Percentiles rank a stretch among this genome's conserved stretches.
These are phyloP conservation scores for Petromus typicus DNA, from an alignment of 2,113 vertebrate species.

Conservation along the genomic window DNA sequence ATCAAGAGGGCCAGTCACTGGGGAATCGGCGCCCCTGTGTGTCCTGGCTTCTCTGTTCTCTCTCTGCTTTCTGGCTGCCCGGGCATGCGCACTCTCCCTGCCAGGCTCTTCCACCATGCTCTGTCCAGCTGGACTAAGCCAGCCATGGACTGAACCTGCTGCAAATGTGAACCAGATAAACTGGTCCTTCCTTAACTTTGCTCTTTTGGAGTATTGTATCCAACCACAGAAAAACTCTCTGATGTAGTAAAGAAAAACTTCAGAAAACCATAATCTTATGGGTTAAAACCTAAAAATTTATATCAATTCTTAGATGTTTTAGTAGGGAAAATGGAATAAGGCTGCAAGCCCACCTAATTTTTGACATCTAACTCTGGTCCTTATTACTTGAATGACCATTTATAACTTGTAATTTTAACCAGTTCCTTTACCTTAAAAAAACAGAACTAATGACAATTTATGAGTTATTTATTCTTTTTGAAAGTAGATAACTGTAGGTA, in stretches of 20 bases:
- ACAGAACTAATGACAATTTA: background rate
- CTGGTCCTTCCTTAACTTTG: background rate
- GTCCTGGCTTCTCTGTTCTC: background rate
- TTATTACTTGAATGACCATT: background rate
- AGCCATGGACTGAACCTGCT: background rate
- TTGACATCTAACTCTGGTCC: background rate
- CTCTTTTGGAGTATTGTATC: background rate
- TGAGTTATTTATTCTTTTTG: background rate
- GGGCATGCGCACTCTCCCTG: background rate
- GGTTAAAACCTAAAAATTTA: background rate
- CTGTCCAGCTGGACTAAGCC: background rate
- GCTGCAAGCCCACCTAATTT: background rate
- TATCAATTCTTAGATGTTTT: background rate
- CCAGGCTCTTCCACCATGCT: background rate
- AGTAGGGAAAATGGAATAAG: background rate
- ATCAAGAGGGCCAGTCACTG: background rate
- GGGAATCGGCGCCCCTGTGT: too few species aligned
- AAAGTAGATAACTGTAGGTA: background rate
- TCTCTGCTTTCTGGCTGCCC: background rate
- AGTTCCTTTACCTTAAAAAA: slow-evolving; percentile 1
- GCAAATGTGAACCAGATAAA: background rate
- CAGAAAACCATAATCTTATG: background rate
- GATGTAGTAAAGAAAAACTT: background rate
- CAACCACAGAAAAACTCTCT: background rate
- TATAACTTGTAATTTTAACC: slow-evolving; percentile 1